These are phyloP conservation scores for Petrolisthes manimaculis DNA, from an alignment of 2,888 invertebrate species.

Conservation along the genomic window DNA sequence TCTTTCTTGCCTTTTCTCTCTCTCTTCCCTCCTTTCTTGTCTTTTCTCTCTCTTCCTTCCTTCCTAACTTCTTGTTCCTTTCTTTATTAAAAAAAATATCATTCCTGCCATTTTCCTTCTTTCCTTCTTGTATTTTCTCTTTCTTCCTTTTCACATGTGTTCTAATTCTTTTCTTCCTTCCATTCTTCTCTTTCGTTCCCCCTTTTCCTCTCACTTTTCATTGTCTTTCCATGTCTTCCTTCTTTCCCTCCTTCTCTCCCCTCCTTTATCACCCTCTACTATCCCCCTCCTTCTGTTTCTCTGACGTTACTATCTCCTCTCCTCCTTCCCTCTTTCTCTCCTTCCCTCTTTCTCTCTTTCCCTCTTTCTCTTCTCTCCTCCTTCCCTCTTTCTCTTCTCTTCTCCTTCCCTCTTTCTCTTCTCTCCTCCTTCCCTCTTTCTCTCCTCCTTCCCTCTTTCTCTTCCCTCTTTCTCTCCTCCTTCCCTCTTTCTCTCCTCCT, in stretches of 20 bases:
- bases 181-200: background rate
- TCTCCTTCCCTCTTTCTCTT: background rate
- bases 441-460: background rate
- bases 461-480: background rate
- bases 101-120: background rate
- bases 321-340: background rate
- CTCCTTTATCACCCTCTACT: background rate
- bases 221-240: background rate
- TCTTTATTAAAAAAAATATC: no score
- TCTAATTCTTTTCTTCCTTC: background rate
- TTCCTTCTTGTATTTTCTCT: background rate
- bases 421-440: background rate
- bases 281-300: background rate
- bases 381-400: background rate
- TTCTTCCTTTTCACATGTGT: background rate
- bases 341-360: background rate
- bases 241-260: background rate
- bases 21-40: background rate
- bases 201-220: slow-evolving; percentile 3
- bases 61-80: background rate
- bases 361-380: background rate
- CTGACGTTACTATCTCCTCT: background rate
- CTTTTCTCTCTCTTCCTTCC: background rate
- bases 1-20: background rate
- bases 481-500: background rate